A percentile compares a stretch with the other conserved stretches of the same genome.
Evolutionary conservation across 2,888 invertebrate species (phyloP).

Genomic region (Eledone cirrhosa): DNA sequence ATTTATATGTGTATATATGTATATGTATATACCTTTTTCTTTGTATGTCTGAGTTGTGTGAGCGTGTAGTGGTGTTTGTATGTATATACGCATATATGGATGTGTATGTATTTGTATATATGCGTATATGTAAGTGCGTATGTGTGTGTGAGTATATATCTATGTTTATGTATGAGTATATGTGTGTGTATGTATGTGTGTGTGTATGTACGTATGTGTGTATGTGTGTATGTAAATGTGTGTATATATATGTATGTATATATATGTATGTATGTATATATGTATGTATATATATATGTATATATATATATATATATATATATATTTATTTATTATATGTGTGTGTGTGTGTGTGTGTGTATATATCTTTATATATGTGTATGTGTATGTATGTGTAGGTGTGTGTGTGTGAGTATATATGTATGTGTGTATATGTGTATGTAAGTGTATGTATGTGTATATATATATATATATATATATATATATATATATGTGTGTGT

Average conservation of each 20-base stretch:
- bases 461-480: not conserved
- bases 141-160: no score
- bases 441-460: not conserved
- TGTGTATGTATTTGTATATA: no score
- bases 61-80: no score
- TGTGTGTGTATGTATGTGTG: not conserved
- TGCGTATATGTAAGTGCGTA: no score
- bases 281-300: not conserved
- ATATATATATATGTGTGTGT: not conserved
- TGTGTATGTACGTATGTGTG: not conserved
- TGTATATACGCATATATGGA: no score
- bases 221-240: not conserved
- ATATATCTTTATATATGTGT: no score
- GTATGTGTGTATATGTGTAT: not conserved
- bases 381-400: not conserved
- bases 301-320: not conserved
- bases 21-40: no score
- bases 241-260: not conserved
- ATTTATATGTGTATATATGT: no score
- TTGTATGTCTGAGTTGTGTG: no score
- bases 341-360: no score
- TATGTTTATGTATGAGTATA: no score
- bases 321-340: no score
- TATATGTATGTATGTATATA: not conserved
- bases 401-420: not conserved